These are phyloP conservation scores for Acronicta aceris DNA, from an alignment of 2,888 invertebrate species.

Conservation along the genomic window DNA sequence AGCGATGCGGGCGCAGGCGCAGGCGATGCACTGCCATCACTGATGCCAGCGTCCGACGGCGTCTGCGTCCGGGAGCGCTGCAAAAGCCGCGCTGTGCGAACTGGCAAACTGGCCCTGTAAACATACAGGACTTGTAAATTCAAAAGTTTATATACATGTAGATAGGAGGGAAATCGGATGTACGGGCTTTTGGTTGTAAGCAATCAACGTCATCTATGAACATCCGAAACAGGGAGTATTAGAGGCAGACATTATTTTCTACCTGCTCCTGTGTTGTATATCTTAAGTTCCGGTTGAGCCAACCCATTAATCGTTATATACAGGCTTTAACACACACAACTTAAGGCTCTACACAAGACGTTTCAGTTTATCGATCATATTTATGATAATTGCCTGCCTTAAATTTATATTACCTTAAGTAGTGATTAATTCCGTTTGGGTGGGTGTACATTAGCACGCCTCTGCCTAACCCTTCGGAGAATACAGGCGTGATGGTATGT, in stretches of 20 bases:
- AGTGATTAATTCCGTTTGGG: too few relatives aligned
- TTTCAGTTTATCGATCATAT: neutral
- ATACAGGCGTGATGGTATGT: too few relatives aligned
- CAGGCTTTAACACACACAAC: too few relatives aligned
- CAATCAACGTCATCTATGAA: neutral
- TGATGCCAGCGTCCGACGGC: constrained; percentile 91
- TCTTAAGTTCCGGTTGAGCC: too few relatives aligned
- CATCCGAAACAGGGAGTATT: neutral
- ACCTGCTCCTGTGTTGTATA: neutral
- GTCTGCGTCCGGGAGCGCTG: constrained; percentile 90
- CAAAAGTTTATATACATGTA: neutral
- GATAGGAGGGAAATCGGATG: too few relatives aligned
- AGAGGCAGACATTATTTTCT: neutral
- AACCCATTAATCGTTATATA: too few relatives aligned
- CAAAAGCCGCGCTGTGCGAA: constrained; percentile 87
- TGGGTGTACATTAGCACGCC: too few relatives aligned
- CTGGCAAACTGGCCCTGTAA: constrained; percentile 86
- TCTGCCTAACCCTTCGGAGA: too few relatives aligned
- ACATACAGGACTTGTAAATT: constrained; percentile 5
- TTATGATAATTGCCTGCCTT: neutral
- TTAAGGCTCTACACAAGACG: neutral
- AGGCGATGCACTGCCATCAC: constrained; percentile 92
- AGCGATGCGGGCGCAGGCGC: constrained; percentile 93
- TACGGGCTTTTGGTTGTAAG: neutral
- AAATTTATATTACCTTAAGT: neutral